Conservation (phyloP, 1,140 invertebrate species). For the Paracyclopina nana region DNA sequence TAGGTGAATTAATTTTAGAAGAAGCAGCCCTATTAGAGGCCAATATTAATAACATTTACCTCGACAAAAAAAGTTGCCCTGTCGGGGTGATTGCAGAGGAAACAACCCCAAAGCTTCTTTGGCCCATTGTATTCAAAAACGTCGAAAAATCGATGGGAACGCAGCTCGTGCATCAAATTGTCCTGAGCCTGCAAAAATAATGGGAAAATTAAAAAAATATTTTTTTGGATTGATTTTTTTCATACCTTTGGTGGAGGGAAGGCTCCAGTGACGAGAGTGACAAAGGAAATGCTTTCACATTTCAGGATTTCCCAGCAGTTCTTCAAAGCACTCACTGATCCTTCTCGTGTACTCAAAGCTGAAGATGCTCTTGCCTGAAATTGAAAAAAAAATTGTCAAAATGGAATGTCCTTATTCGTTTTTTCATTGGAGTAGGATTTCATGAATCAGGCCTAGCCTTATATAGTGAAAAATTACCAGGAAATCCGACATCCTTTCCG, state of each 20-base stretch:
- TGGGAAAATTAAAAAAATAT: conserved; percentile 6
- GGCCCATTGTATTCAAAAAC: conserved; percentile 57
- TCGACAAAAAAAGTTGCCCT: conserved; percentile 55
- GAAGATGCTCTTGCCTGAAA: conserved; percentile 53
- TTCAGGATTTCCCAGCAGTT: conserved; percentile 83
- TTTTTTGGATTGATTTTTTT: conserved; percentile 6
- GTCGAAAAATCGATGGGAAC: conserved; percentile 61
- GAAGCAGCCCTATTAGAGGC: conserved; percentile 17
- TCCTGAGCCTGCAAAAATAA: conserved; percentile 47
- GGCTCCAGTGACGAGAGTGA: conserved; percentile 71
- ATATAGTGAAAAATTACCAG: conserved; percentile 4
- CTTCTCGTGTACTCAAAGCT: conserved; percentile 59
- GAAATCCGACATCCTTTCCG: too few relatives aligned
- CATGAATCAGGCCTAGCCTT: conserved; percentile 21
- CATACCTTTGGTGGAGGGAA: conserved; percentile 63
- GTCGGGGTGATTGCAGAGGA: conserved; percentile 76
- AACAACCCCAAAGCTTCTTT: conserved; percentile 53
- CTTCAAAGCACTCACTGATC: conserved; percentile 58
- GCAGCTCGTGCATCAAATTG: conserved; percentile 53
- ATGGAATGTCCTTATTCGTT: too few relatives aligned
- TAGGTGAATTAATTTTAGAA: conserved; percentile 17
- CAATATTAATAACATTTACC: conserved; percentile 31
- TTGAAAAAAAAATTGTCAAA: too few relatives aligned
- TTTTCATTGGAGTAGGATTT: too few relatives aligned
- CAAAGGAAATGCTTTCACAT: conserved; percentile 66